Evolutionary conservation across 2,888 invertebrate species (phyloP).

Genomic region (Conops quadrifasciatus): DNA sequence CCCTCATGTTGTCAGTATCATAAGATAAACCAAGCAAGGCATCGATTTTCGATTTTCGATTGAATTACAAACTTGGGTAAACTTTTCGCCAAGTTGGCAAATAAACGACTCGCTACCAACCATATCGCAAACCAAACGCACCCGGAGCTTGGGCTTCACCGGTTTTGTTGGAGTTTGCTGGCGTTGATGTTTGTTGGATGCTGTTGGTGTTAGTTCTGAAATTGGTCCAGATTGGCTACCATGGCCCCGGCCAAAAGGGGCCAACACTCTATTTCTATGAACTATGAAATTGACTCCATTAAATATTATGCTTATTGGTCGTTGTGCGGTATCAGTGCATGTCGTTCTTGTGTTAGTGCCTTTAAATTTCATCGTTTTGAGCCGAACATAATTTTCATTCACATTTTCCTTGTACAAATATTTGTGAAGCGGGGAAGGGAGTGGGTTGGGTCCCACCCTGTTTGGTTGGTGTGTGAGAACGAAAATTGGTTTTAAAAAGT

Average conservation of each 20-base stretch:
- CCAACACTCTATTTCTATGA: conserved; percentile 25
- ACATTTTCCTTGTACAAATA: conserved; percentile 30
- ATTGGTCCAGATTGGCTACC: conserved; percentile 14
- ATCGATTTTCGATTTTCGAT: conserved; percentile 40
- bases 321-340: conserved; percentile 20
- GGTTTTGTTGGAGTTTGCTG: conserved; percentile 7
- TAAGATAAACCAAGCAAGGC: conserved; percentile 24
- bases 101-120: conserved; percentile 35
- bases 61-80: conserved; percentile 42
- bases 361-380: conserved; percentile 24
- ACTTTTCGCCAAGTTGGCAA: conserved; percentile 38
- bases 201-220: conserved; percentile 20
- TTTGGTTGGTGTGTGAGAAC: too few species aligned
- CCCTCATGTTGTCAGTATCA: conserved; percentile 12
- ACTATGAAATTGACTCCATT: conserved; percentile 43
- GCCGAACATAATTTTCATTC: conserved; percentile 39
- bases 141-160: neutral
- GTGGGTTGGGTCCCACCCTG: too few species aligned
- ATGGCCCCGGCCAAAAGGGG: conserved; percentile 15
- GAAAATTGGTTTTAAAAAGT: conserved; percentile 4
- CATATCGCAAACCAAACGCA: conserved; percentile 14
- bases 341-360: conserved; percentile 40
- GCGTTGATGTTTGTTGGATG: neutral
- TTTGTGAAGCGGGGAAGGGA: neutral
- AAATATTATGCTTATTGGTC: conserved; percentile 41